Percentiles rank a stretch among this genome's conserved stretches.
phyloP scores from a whole-genome alignment of 2,888 invertebrate genomes.

The Falcaria lacertinaria region DNA sequence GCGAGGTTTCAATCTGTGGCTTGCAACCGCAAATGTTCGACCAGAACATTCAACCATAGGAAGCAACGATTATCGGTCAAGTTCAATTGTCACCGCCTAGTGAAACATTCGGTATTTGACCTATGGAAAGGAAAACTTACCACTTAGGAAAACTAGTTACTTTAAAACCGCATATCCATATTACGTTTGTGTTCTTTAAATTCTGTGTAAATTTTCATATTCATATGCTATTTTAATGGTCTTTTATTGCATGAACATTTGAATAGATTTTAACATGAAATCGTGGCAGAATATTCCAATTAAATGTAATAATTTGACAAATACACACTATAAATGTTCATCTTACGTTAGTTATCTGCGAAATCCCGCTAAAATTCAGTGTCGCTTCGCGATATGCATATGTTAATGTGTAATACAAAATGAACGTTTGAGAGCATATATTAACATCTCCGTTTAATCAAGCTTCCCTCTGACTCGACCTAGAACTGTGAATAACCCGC shows the following conservation, averaged over 20 bases:
- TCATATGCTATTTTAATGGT: no score
- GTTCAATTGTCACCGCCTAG: constrained; percentile 18
- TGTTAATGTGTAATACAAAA: not conserved
- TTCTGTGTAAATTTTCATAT: no score
- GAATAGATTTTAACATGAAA: no score
- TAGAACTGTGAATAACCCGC: not conserved
- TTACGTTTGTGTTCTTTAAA: no score
- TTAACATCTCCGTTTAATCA: not conserved
- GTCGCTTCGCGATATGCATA: not conserved
- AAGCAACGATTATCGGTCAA: constrained; percentile 11
- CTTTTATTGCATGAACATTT: no score
- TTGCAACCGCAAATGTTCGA: constrained; percentile 24
- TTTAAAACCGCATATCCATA: no score
- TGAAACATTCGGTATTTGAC: not conserved
- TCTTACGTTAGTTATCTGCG: not conserved
- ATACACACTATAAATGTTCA: not conserved
- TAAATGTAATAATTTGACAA: not conserved
- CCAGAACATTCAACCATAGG: constrained; percentile 11
- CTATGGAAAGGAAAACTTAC: no score
- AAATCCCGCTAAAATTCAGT: not conserved
- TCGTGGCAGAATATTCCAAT: not conserved
- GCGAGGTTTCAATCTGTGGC: not conserved
- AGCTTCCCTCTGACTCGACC: not conserved
- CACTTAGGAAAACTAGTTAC: no score
- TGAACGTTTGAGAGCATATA: not conserved